Evolutionary conservation across 2,888 invertebrate genomes (phyloP).

Genomic region (Xylota sylvarum): DNA sequence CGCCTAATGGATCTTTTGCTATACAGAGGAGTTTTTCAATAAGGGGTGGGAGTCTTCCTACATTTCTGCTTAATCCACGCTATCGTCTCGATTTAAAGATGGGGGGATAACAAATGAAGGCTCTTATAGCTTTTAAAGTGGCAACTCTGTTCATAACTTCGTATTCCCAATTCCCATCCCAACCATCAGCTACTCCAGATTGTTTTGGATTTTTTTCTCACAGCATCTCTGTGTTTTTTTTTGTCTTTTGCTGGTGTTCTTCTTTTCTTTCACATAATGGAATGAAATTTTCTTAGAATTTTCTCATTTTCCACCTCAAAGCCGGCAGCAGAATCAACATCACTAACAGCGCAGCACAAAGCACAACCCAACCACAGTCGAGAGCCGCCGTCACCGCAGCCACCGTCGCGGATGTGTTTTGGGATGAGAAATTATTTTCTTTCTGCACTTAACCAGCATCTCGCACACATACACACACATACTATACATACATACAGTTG

Average conservation of each 20-base stretch:
- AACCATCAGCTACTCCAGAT: constrained; percentile 30
- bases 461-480: constrained; percentile 15
- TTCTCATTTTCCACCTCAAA: constrained; percentile 70
- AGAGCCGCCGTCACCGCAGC: constrained; percentile 9
- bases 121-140: constrained; percentile 17
- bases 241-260: neutral
- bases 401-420: constrained; percentile 35
- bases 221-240: constrained; percentile 8
- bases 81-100: no score
- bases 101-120: no score
- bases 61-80: no score
- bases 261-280: constrained; percentile 49
- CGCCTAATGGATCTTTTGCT: no score
- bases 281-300: constrained; percentile 72
- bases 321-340: constrained; percentile 73
- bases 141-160: constrained; percentile 33
- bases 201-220: constrained; percentile 42
- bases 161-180: constrained; percentile 3
- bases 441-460: constrained; percentile 59
- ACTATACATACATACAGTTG: neutral
- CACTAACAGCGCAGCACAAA: constrained; percentile 63
- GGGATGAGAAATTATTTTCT: constrained; percentile 72
- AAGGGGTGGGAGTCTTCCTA: no score
- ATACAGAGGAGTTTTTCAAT: no score
- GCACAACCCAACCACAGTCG: constrained; percentile 41